phyloP scores from a whole-genome alignment of 2,888 invertebrate species.

The Erebia ligea region DNA sequence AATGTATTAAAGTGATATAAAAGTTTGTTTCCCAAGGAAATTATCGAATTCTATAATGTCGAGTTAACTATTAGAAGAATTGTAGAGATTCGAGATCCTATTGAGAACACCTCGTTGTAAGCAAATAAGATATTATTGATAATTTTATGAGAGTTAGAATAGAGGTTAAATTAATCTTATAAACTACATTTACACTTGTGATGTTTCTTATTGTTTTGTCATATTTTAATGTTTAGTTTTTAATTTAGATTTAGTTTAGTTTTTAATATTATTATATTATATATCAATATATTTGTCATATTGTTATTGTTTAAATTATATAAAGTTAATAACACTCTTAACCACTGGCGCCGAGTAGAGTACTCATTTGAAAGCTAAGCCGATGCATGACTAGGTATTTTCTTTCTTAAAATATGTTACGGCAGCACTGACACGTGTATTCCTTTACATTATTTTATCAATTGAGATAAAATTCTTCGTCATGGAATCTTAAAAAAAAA shows the following conservation, averaged over 20 bases:
- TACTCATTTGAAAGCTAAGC: too few relatives aligned
- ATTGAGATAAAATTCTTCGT: too few relatives aligned
- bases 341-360: too few relatives aligned
- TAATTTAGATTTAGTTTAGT: too few relatives aligned
- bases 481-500: neutral
- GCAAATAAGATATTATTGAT: constrained; percentile 37
- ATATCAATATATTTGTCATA: too few relatives aligned
- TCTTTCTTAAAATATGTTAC: too few relatives aligned
- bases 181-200: constrained; percentile 29
- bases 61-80: constrained; percentile 74
- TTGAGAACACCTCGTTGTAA: constrained; percentile 48
- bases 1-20: constrained; percentile 73
- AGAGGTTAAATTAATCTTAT: constrained; percentile 33
- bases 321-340: too few relatives aligned
- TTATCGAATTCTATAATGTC: constrained; percentile 75
- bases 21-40: constrained; percentile 79
- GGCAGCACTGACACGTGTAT: too few relatives aligned
- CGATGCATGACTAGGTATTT: too few relatives aligned
- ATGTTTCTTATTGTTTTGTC: neutral
- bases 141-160: constrained; percentile 37
- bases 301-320: neutral
- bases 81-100: constrained; percentile 58
- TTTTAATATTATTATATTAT: too few relatives aligned
- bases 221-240: too few relatives aligned
- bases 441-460: too few relatives aligned